Evolutionary conservation across 2,888 invertebrate genomes (phyloP).

Genomic region (Lathronympha strigana): DNA sequence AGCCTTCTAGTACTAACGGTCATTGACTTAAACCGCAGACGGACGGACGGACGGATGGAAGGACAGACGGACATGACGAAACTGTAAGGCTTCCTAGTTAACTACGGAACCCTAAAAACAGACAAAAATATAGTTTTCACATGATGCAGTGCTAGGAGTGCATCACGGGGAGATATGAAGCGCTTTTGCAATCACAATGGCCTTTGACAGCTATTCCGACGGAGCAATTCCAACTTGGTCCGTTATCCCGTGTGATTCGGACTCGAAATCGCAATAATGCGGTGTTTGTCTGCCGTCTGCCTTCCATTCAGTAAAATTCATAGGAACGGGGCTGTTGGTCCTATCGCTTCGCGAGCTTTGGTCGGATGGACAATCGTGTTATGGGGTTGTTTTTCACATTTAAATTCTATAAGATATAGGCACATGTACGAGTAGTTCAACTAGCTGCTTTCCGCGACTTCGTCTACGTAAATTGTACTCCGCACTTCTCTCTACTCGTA

Average conservation of each 20-base stretch:
- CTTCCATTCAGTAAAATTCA: constrained; percentile 58
- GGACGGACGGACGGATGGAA: no score
- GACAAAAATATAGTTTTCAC: not conserved
- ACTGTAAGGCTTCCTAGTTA: no score
- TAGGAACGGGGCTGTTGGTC: constrained; percentile 47
- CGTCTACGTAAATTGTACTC: no score
- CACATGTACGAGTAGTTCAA: no score
- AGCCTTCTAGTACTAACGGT: no score
- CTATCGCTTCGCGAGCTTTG: not conserved
- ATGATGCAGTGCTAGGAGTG: not conserved
- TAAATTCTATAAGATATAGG: not conserved
- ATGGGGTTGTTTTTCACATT: not conserved
- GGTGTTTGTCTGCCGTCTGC: constrained; percentile 44
- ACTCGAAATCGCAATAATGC: constrained; percentile 46
- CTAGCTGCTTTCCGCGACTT: no score
- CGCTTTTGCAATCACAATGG: constrained; percentile 26
- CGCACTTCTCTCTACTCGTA: no score
- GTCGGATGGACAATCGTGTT: not conserved
- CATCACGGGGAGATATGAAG: not conserved
- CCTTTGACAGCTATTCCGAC: constrained; percentile 35
- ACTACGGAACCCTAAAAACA: no score
- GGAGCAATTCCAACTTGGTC: constrained; percentile 41
- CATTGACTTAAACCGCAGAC: no score
- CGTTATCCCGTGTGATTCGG: constrained; percentile 43
- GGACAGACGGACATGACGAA: no score